Base-by-base conservation (phyloP, 1,140 invertebrate genomes). In the Arion vulgaris region DNA sequence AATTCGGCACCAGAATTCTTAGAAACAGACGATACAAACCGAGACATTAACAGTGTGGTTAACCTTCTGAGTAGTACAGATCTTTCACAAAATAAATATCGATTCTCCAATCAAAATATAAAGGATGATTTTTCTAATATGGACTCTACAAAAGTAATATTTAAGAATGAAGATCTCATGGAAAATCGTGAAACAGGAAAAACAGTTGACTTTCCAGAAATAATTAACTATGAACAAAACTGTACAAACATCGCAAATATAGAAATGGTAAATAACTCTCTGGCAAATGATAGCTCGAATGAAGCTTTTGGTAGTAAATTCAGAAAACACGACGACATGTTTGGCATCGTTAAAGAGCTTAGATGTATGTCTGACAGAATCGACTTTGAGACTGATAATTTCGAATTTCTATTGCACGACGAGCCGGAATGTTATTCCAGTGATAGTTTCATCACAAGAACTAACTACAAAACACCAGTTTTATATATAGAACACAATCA, bases 321-420 rank as follows among this genome's bases (percentile, higher is more conserved):
- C 4, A 69, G 9, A 15, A 39, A 13, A 9, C 9, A 38, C 34
- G 36, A 41, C 39, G 38, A 41, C 15, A 73, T 39, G 38, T 38
- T 41, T 34, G 11, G 9, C 36, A 73, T 73, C 23, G 45, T 73
- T 15, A 73, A 73, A 41, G 71, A 73, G n/a, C 39, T 73, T 38
- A 1, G 9, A 15, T 11, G 71, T 28, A 9, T 69, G 19, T 69
- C 68, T 9, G 68, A 5, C 11, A 38, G 36, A 9, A 2, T 15
- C n/a, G 68, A 69, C 68, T 69, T 32, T 32, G 32, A 28, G 7
- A 13, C 17, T n/a, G 39, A 73, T 15, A 73, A 26, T 15, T 34
- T 34, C 17, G 1, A n/a, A n/a, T n/a, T n/a, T n/a, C n/a, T n/a
- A n/a, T n/a, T n/a, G n/a, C n/a, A n/a, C n/a, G n/a, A n/a, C n/a